Evolutionary conservation across 2,113 vertebrate genomes (phyloP).

Genomic region (Myrmophylax atrothorax): DNA sequence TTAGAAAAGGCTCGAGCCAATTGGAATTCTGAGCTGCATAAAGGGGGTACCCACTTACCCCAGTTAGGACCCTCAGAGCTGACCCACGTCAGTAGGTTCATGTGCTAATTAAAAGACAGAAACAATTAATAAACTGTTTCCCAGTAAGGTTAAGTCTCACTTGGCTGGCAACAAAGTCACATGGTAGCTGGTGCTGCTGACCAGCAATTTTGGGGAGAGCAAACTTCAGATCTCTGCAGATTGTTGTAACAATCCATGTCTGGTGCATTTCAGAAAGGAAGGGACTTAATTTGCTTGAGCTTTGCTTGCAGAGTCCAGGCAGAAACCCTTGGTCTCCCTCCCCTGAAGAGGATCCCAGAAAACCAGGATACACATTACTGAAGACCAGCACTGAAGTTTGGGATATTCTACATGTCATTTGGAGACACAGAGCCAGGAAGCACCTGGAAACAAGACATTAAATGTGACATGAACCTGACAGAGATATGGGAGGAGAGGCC

Average conservation of each 20-base stretch:
- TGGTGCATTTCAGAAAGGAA: not conserved
- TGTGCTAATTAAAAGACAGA: not conserved
- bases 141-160: not conserved
- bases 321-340: not conserved
- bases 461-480: not conserved
- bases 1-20: not conserved
- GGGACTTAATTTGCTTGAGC: not conserved
- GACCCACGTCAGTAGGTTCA: not conserved
- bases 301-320: not conserved
- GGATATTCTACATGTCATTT: not conserved
- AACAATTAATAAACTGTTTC: not conserved
- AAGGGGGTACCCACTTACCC: not conserved
- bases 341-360: not conserved
- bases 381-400: not conserved
- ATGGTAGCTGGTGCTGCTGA: not conserved
- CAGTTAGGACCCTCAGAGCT: not conserved
- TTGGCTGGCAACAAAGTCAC: not conserved
- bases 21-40: not conserved
- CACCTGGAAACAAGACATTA: not conserved
- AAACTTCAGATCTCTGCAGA: not conserved
- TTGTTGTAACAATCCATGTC: not conserved
- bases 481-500: not conserved
- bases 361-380: not conserved
- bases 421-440: not conserved
- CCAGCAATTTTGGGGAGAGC: not conserved